Evolutionary conservation across 2,888 invertebrate genomes (phyloP), one percentile per base, ranked within the genome.

Genomic region (Stenotaenia linearis): DNA sequence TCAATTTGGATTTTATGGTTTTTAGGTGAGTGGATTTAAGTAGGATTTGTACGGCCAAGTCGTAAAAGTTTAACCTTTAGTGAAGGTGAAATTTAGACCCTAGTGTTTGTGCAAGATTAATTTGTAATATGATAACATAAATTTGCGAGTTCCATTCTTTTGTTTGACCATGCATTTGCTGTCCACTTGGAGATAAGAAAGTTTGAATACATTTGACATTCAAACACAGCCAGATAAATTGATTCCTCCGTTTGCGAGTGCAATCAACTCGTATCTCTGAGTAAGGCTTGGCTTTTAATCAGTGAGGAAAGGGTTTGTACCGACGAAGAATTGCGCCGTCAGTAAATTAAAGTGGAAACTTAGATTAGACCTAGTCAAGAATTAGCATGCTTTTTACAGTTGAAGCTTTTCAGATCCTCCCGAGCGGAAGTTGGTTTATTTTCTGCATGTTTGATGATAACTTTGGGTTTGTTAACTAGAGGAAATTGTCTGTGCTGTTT

Each of bases 351-450:
- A 61, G 61, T 61, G 25, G 61, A 61, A 61, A 15, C 61, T 23
- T 61, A 61, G 61, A 61, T 61, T 61, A 61, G 61, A 61, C 61
- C 28, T 56, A 61, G 61, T 61, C 61, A 61, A 61, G 61, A 61
- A 61, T 61, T 61, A 61, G 61, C 61, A 61, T 25, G 61, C 28
- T 61, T 61, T 61, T 61, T 61, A 61, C 23, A 23, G 61, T 61
- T 61, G 61, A 61, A 25, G 61, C 61, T 61, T 61, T 61, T 61
- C 61, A 61, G 61, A 61, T 23, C 61, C 61, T 61, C 23, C 61
- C 23, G 28, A 61, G 25, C 61, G 61, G 61, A 61, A 61, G 61
- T 61, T 61, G 23, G 10, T 61, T 61, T 61, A 23, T 25, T 25
- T 61, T 25, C 7, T 61, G 1, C 28, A 9, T 61, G 25, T 61